Evolutionary conservation across 1,140 invertebrate species (phyloP), one percentile per base, ranked within the genome.

Genomic region (Geopemphigus sp.): DNA sequence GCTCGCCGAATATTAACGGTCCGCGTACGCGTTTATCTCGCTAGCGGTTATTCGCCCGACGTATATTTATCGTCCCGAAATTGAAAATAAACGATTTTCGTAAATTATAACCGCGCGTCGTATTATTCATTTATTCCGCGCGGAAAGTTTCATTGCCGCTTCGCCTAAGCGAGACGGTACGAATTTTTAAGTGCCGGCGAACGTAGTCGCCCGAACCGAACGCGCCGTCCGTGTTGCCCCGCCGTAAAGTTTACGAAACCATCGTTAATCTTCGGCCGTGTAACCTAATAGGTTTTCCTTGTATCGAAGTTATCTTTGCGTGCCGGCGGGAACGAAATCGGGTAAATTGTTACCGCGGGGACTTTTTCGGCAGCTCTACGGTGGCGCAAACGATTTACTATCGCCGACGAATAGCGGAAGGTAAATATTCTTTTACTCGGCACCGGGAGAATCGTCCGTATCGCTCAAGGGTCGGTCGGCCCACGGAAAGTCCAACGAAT

Each of bases 251-350:
- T 68, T 68, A 68, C 32, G 47, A 68, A 68, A 68, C 22, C n/a
- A 47, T 68, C 64, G 47, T 68, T 68, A 68, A 68, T 68, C 64
- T 66, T 47, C 39, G 24, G 64, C 47, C 39, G n/a, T 24, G 22
- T 68, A 68, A 68, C 47, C 64, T 68, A 68, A 68, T 68, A 68
- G 39, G 39, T 68, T 68, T 68, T 68, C n/a, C 64, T 68, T 68
- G 39, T 68, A 68, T 68, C 39, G 64, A 68, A 68, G 39, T 68
- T 68, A 47, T 68, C 64, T 47, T 2, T n/a, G n/a, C n/a, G n/a
- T n/a, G n/a, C n/a, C n/a, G 12, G n/a, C 12, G n/a, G 22, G 39
- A 68, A 39, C 22, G 64, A 68, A 47, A 68, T 68, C 22, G 32
- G n/a, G 63, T 66, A 22, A 66, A 66, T 32, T 66, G 32, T 66